These are phyloP conservation scores for Chromobotia macracanthus DNA, from an alignment of 2,797 vertebrate species.

Conservation along the genomic window DNA sequence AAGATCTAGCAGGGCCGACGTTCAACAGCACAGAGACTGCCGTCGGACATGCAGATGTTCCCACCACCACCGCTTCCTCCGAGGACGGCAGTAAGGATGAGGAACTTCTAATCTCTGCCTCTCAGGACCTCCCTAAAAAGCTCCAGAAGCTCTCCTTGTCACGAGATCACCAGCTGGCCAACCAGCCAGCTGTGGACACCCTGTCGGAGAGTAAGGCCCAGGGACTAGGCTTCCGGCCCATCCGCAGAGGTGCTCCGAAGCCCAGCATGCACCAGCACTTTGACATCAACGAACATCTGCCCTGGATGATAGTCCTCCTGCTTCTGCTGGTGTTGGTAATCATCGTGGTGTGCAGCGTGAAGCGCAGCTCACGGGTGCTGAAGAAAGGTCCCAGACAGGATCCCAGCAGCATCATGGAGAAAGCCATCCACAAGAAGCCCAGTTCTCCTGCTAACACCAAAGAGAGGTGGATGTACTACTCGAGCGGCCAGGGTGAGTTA, in stretches of 20 bases:
- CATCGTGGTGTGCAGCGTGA: conserved; percentile 92
- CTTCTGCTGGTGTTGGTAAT: conserved; percentile 90
- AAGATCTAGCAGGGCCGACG: not conserved
- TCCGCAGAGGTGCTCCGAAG: conserved; percentile 82
- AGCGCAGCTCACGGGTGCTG: conserved; percentile 89
- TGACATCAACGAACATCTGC: conserved; percentile 96
- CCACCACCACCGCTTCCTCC: conserved; percentile 12
- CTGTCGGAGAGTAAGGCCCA: conserved; percentile 70
- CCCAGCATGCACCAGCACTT: conserved; percentile 86
- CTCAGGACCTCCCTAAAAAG: conserved; percentile 47
- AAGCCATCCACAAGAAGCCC: conserved; percentile 89
- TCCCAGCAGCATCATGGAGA: conserved; percentile 93
- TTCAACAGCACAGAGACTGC: conserved; percentile 39
- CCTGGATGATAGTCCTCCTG: conserved; percentile 97
- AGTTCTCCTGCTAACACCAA: conserved; percentile 76
- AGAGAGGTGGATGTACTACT: conserved; percentile 96
- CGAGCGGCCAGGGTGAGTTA: conserved; percentile 90
- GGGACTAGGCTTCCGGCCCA: conserved; percentile 77
- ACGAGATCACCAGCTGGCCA: conserved; percentile 61
- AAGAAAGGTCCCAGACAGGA: conserved; percentile 95
- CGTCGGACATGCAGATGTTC: not conserved
- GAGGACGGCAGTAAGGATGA: conserved; percentile 40
- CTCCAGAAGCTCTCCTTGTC: conserved; percentile 64
- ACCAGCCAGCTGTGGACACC: conserved; percentile 74
- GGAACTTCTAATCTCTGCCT: conserved; percentile 23